These are phyloP conservation scores for Mercenaria mercenaria DNA, from an alignment of 1,140 invertebrate genomes.

Conservation along the genomic window DNA sequence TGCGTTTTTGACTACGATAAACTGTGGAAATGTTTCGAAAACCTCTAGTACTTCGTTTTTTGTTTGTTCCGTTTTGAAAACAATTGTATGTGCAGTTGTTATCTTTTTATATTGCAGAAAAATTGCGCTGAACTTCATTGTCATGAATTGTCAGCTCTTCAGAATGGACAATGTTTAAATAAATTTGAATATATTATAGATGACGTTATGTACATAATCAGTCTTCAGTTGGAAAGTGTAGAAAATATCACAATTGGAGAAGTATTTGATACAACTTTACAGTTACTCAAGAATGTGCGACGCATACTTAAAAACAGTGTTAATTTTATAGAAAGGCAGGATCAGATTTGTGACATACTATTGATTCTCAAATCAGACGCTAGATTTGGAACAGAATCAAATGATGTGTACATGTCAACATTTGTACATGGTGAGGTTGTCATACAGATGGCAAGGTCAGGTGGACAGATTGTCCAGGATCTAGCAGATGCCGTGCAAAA, in stretches of 20 bases:
- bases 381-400: background rate
- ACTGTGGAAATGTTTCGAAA: too few relatives aligned
- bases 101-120: too few relatives aligned
- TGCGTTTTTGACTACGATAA: too few relatives aligned
- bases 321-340: background rate
- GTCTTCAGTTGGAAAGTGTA: background rate
- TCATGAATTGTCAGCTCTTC: background rate
- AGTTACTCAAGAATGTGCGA: too few relatives aligned
- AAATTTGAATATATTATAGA: background rate
- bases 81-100: too few relatives aligned
- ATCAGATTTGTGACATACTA: background rate
- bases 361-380: background rate
- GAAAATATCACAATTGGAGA: background rate
- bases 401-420: background rate
- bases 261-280: background rate
- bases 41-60: too few relatives aligned
- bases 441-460: too few relatives aligned
- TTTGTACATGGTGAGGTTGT: background rate
- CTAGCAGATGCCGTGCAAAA: too few relatives aligned
- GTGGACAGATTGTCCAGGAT: too few relatives aligned
- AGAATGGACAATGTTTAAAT: background rate
- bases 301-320: background rate
- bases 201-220: background rate
- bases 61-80: too few relatives aligned
- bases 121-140: too few relatives aligned